A percentile compares a stretch with the other conserved stretches of the same genome.
These are phyloP conservation scores for Luperina nickerlii DNA, from an alignment of 2,888 invertebrate genomes.

Conservation along the genomic window DNA sequence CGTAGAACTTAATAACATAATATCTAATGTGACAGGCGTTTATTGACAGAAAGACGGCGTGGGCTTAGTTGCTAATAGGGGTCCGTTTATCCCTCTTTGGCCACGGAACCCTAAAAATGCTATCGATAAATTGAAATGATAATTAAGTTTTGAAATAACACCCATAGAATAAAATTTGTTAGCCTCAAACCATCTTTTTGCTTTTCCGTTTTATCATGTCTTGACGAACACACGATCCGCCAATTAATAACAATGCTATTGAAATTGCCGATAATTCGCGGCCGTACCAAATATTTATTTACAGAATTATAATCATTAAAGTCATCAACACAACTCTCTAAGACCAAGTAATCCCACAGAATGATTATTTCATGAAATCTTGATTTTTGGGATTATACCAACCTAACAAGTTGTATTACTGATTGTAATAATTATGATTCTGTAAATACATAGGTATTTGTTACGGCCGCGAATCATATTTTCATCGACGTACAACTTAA, in stretches of 20 bases:
- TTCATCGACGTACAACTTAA: too few relatives aligned
- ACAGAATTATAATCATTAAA: too few relatives aligned
- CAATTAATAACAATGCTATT: constrained; percentile 39
- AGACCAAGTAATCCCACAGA: too few relatives aligned
- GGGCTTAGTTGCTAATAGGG: background rate
- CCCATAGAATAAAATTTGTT: constrained; percentile 37
- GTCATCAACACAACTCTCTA: too few relatives aligned
- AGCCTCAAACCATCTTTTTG: constrained; percentile 32
- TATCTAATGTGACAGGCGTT: background rate
- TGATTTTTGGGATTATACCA: too few relatives aligned
- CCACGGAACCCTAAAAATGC: constrained; percentile 19
- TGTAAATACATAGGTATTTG: too few relatives aligned
- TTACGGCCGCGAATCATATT: too few relatives aligned
- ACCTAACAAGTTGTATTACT: too few relatives aligned
- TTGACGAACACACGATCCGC: constrained; percentile 1
- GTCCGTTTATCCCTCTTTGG: background rate
- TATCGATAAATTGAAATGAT: constrained; percentile 56
- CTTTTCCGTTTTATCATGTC: constrained; percentile 31
- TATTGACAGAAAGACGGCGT: too few relatives aligned
- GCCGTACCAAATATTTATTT: too few relatives aligned
- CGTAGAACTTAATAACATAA: background rate
- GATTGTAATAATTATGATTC: too few relatives aligned
- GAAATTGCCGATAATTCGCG: constrained; percentile 28
- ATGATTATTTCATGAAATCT: too few relatives aligned
- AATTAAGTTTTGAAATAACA: constrained; percentile 58